Percentiles rank a stretch among this genome's conserved stretches.
phyloP scores from a whole-genome alignment of 1,140 invertebrate genomes.

The Pollicipes pollicipes region DNA sequence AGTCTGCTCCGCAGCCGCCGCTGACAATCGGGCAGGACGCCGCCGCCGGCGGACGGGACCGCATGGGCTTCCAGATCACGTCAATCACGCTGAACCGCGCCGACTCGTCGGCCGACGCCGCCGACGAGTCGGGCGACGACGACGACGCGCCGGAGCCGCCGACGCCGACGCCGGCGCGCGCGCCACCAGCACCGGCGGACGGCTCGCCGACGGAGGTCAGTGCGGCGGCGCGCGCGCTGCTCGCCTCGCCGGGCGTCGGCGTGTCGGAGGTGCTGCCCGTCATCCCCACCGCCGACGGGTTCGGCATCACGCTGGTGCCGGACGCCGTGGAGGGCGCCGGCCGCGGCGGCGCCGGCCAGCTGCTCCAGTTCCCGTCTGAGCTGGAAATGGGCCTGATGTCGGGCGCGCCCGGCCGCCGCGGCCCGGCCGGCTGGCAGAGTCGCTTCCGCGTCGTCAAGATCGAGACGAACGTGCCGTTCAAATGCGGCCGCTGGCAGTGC shows the following conservation, averaged over 20 bases:
- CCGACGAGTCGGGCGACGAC: background rate
- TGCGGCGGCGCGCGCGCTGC: background rate
- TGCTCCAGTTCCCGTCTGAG: background rate
- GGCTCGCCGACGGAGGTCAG: background rate
- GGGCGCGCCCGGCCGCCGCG: too few relatives aligned
- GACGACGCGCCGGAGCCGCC: background rate
- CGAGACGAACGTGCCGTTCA: slow-evolving; percentile 83
- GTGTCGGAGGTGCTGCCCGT: background rate
- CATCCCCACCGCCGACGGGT: background rate
- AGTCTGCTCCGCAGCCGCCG: background rate
- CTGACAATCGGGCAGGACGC: background rate
- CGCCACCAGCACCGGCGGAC: too few relatives aligned
- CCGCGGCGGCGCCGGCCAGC: too few relatives aligned
- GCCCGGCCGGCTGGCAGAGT: slow-evolving; percentile 21
- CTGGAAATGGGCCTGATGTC: background rate
- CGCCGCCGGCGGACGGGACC: background rate
- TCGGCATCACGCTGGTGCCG: background rate
- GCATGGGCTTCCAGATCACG: slow-evolving; percentile 4
- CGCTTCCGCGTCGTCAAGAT: slow-evolving; percentile 92
- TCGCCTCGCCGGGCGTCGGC: background rate
- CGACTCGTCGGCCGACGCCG: background rate
- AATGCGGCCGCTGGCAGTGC: slow-evolving; percentile 81
- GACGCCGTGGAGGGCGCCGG: background rate
- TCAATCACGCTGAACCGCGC: background rate
- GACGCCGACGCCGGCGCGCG: background rate